A percentile compares a stretch with the other conserved stretches of the same genome.
phyloP scores from a whole-genome alignment of 2,113 vertebrate species.

The Thermophis baileyi region DNA sequence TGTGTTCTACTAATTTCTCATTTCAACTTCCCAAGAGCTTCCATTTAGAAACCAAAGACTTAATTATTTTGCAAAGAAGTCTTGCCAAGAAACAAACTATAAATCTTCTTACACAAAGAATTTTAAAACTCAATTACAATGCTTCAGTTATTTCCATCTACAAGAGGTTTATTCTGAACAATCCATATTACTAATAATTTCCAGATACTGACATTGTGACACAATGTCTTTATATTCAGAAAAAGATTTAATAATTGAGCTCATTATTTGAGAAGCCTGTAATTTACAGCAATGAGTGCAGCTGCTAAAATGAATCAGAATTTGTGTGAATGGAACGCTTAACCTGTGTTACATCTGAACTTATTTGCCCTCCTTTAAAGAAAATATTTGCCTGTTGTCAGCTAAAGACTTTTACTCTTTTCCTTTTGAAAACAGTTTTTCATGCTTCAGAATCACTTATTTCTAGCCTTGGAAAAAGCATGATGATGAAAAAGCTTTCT shows the following conservation, averaged over 20 bases:
- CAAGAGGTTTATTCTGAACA: not conserved
- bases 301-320: conserved; percentile 51
- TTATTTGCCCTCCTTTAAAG: conserved; percentile 51
- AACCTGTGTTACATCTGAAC: conserved; percentile 54
- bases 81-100: not conserved
- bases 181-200: not conserved
- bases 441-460: conserved; percentile 55
- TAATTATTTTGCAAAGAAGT: not conserved
- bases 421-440: conserved; percentile 50
- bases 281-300: conserved; percentile 46
- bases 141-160: not conserved
- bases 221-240: not conserved
- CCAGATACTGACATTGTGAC: not conserved
- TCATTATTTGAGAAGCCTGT: conserved; percentile 40
- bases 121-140: not conserved
- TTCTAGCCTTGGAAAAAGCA: conserved; percentile 54
- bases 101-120: not conserved
- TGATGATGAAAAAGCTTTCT: conserved; percentile 54
- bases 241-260: conserved; percentile 27
- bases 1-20: not conserved
- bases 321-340: conserved; percentile 36
- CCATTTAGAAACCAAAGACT: not conserved
- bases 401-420: conserved; percentile 41
- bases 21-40: not conserved
- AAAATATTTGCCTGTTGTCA: conserved; percentile 59